Percentiles rank a stretch among this genome's conserved stretches.
Evolutionary conservation across 2,888 invertebrate species (phyloP).

Genomic region (Cerastis leucographa): DNA sequence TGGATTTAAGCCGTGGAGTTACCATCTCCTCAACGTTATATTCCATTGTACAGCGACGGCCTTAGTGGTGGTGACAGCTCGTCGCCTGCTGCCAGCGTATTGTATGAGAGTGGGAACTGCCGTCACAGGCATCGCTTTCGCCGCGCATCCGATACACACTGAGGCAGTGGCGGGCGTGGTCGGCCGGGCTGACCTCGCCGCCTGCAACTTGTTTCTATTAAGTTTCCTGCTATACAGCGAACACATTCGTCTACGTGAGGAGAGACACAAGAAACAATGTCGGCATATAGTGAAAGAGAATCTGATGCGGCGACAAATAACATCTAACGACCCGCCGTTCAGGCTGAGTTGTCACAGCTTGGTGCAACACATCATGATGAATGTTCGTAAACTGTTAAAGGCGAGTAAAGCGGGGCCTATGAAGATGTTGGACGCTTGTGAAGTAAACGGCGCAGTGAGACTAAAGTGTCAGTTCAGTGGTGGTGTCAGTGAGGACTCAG

Average conservation of each 20-base stretch:
- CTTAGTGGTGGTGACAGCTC: slow-evolving; percentile 94
- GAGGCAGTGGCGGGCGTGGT: slow-evolving; percentile 99
- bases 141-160: slow-evolving; percentile 98
- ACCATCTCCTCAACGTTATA: slow-evolving; percentile 96
- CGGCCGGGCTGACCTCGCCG: slow-evolving; percentile 98
- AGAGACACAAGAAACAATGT: slow-evolving; percentile 80
- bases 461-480: slow-evolving; percentile 84
- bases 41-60: slow-evolving; percentile 96
- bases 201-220: slow-evolving; percentile 97
- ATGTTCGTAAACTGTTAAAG: slow-evolving; percentile 84
- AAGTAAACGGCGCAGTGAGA: slow-evolving; percentile 81
- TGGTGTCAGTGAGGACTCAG: slow-evolving; percentile 85
- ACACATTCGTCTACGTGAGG: slow-evolving; percentile 93
- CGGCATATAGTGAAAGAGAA: slow-evolving; percentile 81
- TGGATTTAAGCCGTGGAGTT: slow-evolving; percentile 95
- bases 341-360: slow-evolving; percentile 86
- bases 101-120: slow-evolving; percentile 92
- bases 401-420: slow-evolving; percentile 84
- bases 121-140: slow-evolving; percentile 96
- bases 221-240: slow-evolving; percentile 96
- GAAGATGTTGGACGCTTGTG: slow-evolving; percentile 83
- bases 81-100: slow-evolving; percentile 92
- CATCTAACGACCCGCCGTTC: slow-evolving; percentile 80
- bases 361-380: slow-evolving; percentile 86
- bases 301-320: slow-evolving; percentile 75